Conservation (phyloP, 2,113 vertebrate genomes). For the Desmodus rotundus region DNA sequence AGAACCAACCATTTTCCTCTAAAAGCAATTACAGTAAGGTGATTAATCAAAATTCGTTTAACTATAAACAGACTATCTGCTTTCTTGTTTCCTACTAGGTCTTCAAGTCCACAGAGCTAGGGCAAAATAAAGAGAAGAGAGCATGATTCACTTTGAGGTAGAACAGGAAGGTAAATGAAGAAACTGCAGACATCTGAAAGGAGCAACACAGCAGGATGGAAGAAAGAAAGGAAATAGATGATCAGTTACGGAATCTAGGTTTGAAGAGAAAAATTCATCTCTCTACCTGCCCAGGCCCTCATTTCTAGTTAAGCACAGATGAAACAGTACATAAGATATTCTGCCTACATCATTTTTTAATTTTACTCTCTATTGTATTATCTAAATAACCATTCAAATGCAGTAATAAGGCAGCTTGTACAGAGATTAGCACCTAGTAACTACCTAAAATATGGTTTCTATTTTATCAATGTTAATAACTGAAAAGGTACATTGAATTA, state of each 20-base stretch:
- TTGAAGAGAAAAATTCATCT: conserved; percentile 18
- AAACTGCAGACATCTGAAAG: conserved; percentile 8
- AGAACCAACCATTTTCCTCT: conserved; percentile 25
- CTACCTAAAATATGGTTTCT: not conserved
- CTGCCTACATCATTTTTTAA: not conserved
- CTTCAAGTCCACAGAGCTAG: not conserved
- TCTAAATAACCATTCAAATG: not conserved
- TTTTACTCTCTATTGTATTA: not conserved
- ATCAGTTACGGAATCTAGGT: not conserved
- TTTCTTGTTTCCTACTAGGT: not conserved
- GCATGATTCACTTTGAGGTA: not conserved
- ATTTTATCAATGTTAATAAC: not conserved
- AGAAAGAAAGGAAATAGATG: not conserved
- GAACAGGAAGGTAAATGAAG: conserved; percentile 11
- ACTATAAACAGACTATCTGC: not conserved
- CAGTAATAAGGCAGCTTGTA: not conserved
- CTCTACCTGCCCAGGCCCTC: not conserved
- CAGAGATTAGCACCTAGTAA: not conserved
- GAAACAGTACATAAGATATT: not conserved
- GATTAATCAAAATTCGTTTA: not conserved
- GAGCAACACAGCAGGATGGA: not conserved
- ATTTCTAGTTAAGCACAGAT: not conserved
- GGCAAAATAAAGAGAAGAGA: not conserved
- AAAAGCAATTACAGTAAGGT: not conserved
- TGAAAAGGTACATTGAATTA: conserved; percentile 9